A percentile compares a stretch with the other conserved stretches of the same genome.
phyloP scores from a whole-genome alignment of 2,888 invertebrate species.

The Apocheima hispidaria region DNA sequence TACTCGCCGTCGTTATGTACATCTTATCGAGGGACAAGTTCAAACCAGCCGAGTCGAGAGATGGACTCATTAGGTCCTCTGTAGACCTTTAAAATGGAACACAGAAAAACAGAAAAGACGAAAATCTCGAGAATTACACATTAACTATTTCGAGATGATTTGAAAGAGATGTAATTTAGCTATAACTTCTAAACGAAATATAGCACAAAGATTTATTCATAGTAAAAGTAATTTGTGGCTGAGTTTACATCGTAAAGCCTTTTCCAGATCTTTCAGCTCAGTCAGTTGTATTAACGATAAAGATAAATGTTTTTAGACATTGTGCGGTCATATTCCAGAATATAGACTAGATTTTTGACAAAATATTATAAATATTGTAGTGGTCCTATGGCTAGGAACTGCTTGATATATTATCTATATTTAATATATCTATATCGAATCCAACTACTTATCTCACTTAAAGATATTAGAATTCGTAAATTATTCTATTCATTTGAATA shows the following conservation, averaged over 20 bases:
- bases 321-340: background rate
- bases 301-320: no score
- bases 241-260: background rate
- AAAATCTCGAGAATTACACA: background rate
- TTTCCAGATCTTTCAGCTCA: background rate
- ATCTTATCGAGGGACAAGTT: conserved; percentile 87
- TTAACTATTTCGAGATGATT: no score
- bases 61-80: conserved; percentile 82
- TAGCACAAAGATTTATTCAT: background rate
- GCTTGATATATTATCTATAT: background rate
- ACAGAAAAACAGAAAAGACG: background rate
- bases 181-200: background rate
- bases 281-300: background rate
- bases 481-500: background rate
- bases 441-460: background rate
- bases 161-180: background rate
- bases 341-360: background rate
- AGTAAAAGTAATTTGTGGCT: background rate
- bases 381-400: background rate
- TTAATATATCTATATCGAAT: background rate
- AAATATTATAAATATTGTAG: background rate
- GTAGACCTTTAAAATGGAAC: conserved; percentile 82
- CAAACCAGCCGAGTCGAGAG: conserved; percentile 73
- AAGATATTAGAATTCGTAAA: background rate
- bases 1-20: conserved; percentile 88